Evolutionary conservation across 2,888 invertebrate genomes (phyloP).

Genomic region (Hybos culiciformis): DNA sequence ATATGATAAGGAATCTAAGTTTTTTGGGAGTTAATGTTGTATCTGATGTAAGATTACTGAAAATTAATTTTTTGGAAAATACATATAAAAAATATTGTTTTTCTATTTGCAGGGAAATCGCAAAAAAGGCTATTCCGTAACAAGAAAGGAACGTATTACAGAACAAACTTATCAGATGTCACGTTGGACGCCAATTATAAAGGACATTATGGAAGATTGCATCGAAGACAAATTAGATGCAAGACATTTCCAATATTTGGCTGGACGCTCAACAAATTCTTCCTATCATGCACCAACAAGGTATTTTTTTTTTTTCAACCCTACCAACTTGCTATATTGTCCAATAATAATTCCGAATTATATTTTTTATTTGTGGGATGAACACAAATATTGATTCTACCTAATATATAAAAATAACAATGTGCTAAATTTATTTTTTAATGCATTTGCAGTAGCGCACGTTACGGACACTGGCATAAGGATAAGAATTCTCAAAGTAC

Average conservation of each 20-base stretch:
- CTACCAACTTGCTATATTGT: too few species aligned
- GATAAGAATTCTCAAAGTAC: slow-evolving; percentile 84
- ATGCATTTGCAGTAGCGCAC: slow-evolving; percentile 50
- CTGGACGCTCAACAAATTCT: slow-evolving; percentile 73
- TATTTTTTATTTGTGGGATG: slow-evolving; percentile 25
- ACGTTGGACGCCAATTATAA: slow-evolving; percentile 94
- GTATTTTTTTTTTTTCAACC: slow-evolving; percentile 34
- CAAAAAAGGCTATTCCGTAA: slow-evolving; percentile 74
- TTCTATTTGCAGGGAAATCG: slow-evolving; percentile 49
- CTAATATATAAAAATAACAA: neutral
- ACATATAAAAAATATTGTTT: neutral
- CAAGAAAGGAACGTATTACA: slow-evolving; percentile 88
- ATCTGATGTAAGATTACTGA: slow-evolving; percentile 61
- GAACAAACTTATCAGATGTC: slow-evolving; percentile 99
- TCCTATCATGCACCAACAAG: slow-evolving; percentile 83
- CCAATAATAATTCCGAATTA: neutral
- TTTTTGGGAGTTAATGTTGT: slow-evolving; percentile 90
- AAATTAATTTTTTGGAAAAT: slow-evolving; percentile 26
- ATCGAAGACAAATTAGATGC: slow-evolving; percentile 95
- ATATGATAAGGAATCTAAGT: slow-evolving; percentile 89
- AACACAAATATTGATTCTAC: slow-evolving; percentile 1
- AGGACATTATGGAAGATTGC: slow-evolving; percentile 97
- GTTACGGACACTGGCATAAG: slow-evolving; percentile 99
- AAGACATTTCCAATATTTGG: slow-evolving; percentile 91
- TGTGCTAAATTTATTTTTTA: neutral